These are phyloP conservation scores for Teleogryllus occipitalis DNA, from an alignment of 1,140 invertebrate species.

Conservation along the genomic window DNA sequence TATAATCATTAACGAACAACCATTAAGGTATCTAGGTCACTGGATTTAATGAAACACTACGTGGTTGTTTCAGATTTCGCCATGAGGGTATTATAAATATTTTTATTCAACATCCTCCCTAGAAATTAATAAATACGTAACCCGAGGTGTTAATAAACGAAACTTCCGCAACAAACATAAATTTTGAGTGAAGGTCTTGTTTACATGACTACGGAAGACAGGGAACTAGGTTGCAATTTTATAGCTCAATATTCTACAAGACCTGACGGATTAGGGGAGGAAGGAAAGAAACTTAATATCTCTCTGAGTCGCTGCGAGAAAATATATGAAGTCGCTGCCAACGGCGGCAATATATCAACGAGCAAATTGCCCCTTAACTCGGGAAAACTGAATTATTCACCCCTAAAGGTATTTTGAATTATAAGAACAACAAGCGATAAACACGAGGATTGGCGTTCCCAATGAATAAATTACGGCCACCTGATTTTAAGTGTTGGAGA, in stretches of 20 bases:
- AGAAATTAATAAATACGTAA: neutral
- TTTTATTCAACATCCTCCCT: neutral
- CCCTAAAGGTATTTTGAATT: neutral
- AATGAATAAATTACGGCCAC: neutral
- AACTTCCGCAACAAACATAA: neutral
- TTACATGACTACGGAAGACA: neutral
- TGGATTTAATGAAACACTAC: too few relatives aligned
- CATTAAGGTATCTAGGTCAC: too few relatives aligned
- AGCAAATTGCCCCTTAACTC: neutral
- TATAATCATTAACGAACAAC: too few relatives aligned
- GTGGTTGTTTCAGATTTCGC: neutral
- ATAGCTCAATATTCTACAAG: neutral
- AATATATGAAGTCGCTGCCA: neutral
- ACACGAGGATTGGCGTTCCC: neutral
- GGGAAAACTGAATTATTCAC: neutral
- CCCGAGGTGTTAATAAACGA: neutral
- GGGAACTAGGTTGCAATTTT: neutral
- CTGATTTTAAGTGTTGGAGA: neutral
- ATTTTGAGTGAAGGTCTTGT: neutral
- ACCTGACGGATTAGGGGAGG: neutral
- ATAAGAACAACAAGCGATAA: neutral
- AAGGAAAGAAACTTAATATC: slow-evolving; percentile 1
- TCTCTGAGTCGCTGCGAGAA: neutral
- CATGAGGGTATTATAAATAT: neutral
- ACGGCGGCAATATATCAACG: neutral